phyloP scores from a whole-genome alignment of 2,113 vertebrate species.

The Anoura caudifer region DNA sequence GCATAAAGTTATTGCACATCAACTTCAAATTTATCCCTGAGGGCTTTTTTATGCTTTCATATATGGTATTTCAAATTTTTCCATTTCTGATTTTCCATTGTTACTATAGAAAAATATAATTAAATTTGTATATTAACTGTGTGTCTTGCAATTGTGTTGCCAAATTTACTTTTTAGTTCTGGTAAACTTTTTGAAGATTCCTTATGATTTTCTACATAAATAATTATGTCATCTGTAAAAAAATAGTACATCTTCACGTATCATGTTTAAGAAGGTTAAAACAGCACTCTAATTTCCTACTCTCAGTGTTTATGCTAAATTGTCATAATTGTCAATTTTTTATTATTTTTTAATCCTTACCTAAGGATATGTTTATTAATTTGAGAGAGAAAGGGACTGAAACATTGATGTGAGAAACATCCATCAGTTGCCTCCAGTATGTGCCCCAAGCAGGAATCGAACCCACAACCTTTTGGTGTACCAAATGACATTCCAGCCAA shows the following conservation, averaged over 20 bases:
- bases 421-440: too few relatives aligned
- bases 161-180: conserved; percentile 5
- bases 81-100: not conserved
- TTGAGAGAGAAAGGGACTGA: too few relatives aligned
- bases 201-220: not conserved
- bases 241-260: not conserved
- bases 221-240: not conserved
- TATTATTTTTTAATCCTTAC: too few relatives aligned
- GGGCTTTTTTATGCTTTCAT: not conserved
- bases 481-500: too few relatives aligned
- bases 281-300: not conserved
- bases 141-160: not conserved
- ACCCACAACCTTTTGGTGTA: too few relatives aligned
- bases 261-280: not conserved
- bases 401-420: too few relatives aligned
- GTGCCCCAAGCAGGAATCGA: too few relatives aligned
- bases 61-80: not conserved
- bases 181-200: not conserved
- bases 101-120: not conserved
- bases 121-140: not conserved
- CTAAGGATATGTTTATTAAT: too few relatives aligned
- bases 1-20: not conserved
- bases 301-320: not conserved
- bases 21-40: not conserved
- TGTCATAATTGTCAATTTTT: not conserved